phyloP scores from a whole-genome alignment of 2,888 invertebrate genomes.

The Cynaeus angustus region DNA sequence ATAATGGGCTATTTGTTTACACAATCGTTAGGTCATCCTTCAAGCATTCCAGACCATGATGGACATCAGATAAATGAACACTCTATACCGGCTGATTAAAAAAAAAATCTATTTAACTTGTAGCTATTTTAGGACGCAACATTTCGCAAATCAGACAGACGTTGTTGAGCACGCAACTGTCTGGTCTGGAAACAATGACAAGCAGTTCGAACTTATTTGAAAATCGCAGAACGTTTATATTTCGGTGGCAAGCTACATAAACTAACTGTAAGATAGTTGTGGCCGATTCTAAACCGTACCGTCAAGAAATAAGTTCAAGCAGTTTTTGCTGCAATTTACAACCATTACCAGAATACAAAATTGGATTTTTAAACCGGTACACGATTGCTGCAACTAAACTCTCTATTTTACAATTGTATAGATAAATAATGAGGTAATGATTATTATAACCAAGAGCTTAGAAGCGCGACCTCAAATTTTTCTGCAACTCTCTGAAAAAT shows the following conservation, averaged over 20 bases:
- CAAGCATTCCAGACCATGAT: conserved; percentile 29
- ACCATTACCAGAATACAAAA: conserved; percentile 5
- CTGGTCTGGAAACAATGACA: conserved; percentile 12
- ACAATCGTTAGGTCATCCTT: conserved; percentile 41
- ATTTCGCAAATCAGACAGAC: conserved; percentile 19
- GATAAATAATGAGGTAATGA: background rate
- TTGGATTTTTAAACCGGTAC: conserved; percentile 2
- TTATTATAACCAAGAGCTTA: too few species aligned
- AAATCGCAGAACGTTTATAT: background rate
- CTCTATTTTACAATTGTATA: background rate
- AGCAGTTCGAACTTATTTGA: conserved; percentile 6
- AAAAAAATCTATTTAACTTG: background rate
- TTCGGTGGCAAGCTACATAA: conserved; percentile 2
- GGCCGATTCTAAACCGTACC: background rate
- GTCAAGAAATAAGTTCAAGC: conserved; percentile 7
- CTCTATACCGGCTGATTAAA: conserved; percentile 1
- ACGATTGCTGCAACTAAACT: background rate
- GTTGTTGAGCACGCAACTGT: conserved; percentile 9
- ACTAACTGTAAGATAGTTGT: background rate
- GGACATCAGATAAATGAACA: conserved; percentile 26
- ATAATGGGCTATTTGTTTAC: conserved; percentile 46
- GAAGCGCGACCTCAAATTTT: too few species aligned
- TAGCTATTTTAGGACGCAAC: background rate
- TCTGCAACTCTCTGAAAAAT: too few species aligned
- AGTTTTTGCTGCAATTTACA: conserved; percentile 1